Percentiles rank a stretch among this genome's conserved stretches.
Conservation (phyloP, 1,140 invertebrate genomes). For the Oreohelix idahoensis region DNA sequence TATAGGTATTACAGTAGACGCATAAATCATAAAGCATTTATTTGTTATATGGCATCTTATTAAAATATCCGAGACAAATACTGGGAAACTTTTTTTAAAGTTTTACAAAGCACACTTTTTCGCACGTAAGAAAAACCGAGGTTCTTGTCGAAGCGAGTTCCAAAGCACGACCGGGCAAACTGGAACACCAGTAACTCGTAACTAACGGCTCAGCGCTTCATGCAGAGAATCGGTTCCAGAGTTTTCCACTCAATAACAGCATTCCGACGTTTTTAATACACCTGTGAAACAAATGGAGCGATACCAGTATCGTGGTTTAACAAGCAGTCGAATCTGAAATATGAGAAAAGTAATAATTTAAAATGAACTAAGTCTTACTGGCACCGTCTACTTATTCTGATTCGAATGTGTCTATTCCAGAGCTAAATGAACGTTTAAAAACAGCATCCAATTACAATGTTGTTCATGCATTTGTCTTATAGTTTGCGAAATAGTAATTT, state of each 20-base stretch:
- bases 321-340: too few relatives aligned
- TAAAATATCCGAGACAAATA: neutral
- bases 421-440: too few relatives aligned
- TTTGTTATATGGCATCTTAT: neutral
- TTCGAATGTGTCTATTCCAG: too few relatives aligned
- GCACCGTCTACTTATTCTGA: too few relatives aligned
- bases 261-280: neutral
- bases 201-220: neutral
- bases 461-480: too few relatives aligned
- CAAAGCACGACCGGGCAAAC: neutral
- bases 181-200: neutral
- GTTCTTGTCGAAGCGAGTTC: neutral
- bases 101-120: neutral
- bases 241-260: neutral
- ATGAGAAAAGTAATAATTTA: too few relatives aligned
- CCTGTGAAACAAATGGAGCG: neutral
- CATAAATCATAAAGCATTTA: too few relatives aligned
- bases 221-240: neutral
- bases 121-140: neutral
- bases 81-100: neutral
- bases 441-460: too few relatives aligned
- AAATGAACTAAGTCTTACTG: too few relatives aligned
- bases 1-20: too few relatives aligned
- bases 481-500: too few relatives aligned
- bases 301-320: neutral